phyloP scores from a whole-genome alignment of 2,113 vertebrate species.

The human (Homo sapiens) region DNA sequence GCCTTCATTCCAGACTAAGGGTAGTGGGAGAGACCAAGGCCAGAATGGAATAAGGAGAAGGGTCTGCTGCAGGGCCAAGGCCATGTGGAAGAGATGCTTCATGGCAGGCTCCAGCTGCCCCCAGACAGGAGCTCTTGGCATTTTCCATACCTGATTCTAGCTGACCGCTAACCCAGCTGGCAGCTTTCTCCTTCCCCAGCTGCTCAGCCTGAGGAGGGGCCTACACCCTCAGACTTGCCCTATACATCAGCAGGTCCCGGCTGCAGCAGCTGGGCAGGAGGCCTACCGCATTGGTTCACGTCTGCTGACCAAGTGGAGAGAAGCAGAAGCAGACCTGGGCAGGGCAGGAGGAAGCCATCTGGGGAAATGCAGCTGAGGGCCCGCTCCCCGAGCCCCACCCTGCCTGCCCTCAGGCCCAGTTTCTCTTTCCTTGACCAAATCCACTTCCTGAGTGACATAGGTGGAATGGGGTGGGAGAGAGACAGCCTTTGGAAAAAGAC shows the following conservation, averaged over 20 bases:
- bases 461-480: rapidly evolving
- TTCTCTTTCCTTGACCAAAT: constrained; percentile 25
- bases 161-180: background rate
- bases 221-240: background rate
- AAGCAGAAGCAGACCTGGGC: constrained; percentile 25
- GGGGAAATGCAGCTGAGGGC: background rate
- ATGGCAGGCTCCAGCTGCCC: background rate
- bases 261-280: background rate
- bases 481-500: background rate
- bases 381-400: background rate
- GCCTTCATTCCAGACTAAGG: background rate
- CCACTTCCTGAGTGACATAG: too few species aligned
- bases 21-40: background rate
- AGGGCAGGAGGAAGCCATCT: constrained; percentile 12
- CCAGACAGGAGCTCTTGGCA: background rate
- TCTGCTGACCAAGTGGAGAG: constrained; percentile 70
- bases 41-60: too few species aligned
- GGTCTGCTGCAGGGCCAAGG: background rate
- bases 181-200: background rate
- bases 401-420: background rate
- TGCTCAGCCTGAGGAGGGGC: background rate
- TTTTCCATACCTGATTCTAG: background rate
- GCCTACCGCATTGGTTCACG: background rate
- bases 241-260: too few species aligned
- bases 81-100: background rate